A percentile compares a stretch with the other conserved stretches of the same genome.
phyloP scores from a whole-genome alignment of 2,113 vertebrate genomes.

The Rhinoderma darwinii region DNA sequence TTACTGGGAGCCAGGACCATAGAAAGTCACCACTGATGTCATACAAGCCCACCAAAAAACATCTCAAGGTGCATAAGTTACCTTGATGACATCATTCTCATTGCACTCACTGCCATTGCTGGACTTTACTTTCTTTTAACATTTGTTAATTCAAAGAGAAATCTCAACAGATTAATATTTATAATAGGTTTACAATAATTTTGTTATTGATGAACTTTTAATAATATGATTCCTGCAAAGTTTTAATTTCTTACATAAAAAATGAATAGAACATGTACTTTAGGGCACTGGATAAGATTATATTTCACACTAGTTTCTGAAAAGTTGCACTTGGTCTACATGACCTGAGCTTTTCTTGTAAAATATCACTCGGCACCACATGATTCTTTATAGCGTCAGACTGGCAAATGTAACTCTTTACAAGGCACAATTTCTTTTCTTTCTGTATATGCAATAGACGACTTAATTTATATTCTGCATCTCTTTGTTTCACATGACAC shows the following conservation, averaged over 20 bases:
- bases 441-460: slow-evolving; percentile 17
- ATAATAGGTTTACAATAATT: too few relatives aligned
- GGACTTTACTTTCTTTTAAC: too few relatives aligned
- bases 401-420: slow-evolving; percentile 34
- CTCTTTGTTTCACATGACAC: too few relatives aligned
- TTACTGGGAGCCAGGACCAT: too few relatives aligned
- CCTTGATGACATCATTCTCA: too few relatives aligned
- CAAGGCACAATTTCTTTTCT: slow-evolving; percentile 11
- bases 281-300: not conserved
- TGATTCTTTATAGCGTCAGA: not conserved
- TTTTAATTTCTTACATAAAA: not conserved
- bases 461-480: too few relatives aligned
- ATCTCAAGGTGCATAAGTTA: too few relatives aligned
- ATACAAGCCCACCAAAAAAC: too few relatives aligned
- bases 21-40: too few relatives aligned
- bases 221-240: not conserved
- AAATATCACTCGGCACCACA: slow-evolving; percentile 4
- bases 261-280: not conserved
- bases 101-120: too few relatives aligned
- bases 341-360: slow-evolving; percentile 30
- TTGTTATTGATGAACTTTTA: not conserved
- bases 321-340: not conserved
- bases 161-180: too few relatives aligned
- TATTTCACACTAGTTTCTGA: slow-evolving; percentile 23
- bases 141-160: too few relatives aligned